A percentile compares a stretch with the other conserved stretches of the same genome.
These are phyloP conservation scores for Ictalurus punctatus DNA, from an alignment of 2,113 vertebrate genomes.

Conservation along the genomic window DNA sequence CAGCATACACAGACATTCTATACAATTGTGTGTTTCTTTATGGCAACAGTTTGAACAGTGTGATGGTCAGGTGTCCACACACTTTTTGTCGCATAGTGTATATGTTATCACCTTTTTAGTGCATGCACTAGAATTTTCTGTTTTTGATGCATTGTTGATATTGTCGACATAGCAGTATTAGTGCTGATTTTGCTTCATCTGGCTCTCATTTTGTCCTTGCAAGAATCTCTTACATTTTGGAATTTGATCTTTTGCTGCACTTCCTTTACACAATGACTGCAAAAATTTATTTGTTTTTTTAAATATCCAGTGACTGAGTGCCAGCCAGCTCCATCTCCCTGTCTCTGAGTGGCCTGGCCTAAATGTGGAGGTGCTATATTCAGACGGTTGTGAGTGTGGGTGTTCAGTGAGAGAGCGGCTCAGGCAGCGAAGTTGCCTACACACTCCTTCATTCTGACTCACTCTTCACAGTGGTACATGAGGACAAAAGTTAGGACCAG, in stretches of 20 bases:
- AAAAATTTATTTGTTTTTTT: neutral
- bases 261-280: conserved; percentile 30
- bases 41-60: neutral
- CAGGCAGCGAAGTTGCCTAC: conserved; percentile 67
- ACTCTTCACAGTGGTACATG: conserved; percentile 58
- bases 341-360: conserved; percentile 53
- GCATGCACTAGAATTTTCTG: neutral
- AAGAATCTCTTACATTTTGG: conserved; percentile 3
- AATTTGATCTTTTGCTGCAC: conserved; percentile 26
- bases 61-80: neutral
- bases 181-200: neutral
- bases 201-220: conserved; percentile 12
- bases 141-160: neutral
- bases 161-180: neutral
- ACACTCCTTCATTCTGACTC: conserved; percentile 71
- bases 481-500: conserved; percentile 57
- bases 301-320: conserved; percentile 46
- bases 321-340: conserved; percentile 44
- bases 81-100: neutral
- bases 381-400: conserved; percentile 51
- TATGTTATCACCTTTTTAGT: neutral
- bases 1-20: neutral
- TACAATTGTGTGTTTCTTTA: neutral
- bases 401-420: conserved; percentile 49
- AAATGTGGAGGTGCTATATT: conserved; percentile 56